Percentiles rank a stretch among this genome's conserved stretches.
These are phyloP conservation scores for Drosophila nannoptera DNA, from an alignment of 1,140 invertebrate species.

Conservation along the genomic window DNA sequence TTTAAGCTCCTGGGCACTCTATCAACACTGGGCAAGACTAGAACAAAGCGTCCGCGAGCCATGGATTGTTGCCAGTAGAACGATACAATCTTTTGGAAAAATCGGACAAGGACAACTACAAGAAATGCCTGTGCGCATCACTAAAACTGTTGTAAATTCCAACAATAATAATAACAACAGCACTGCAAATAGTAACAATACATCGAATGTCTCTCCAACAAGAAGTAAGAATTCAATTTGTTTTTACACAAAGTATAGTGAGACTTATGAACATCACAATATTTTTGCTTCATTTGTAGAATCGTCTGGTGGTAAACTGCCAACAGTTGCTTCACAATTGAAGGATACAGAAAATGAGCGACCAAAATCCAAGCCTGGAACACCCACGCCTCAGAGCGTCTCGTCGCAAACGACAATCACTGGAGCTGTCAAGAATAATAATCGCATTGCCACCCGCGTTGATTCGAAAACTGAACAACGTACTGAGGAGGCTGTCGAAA, in stretches of 20 bases:
- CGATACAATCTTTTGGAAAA: conserved; percentile 85
- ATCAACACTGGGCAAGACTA: conserved; percentile 90
- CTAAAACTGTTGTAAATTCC: conserved; percentile 77
- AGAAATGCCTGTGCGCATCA: conserved; percentile 79
- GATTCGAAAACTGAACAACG: conserved; percentile 70
- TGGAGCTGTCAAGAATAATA: conserved; percentile 50
- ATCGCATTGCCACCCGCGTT: conserved; percentile 69
- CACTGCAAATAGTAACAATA: conserved; percentile 43
- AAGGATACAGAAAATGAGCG: conserved; percentile 69
- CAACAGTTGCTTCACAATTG: conserved; percentile 49
- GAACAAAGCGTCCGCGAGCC: conserved; percentile 84
- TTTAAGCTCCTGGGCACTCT: conserved; percentile 86
- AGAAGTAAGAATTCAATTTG: conserved; percentile 49
- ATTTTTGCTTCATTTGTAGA: conserved; percentile 18
- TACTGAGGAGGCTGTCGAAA: conserved; percentile 82
- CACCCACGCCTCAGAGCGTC: conserved; percentile 32
- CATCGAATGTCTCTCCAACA: conserved; percentile 43
- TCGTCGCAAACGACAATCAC: conserved; percentile 8
- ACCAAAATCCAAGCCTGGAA: conserved; percentile 57
- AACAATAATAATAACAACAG: conserved; percentile 61
- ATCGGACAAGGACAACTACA: conserved; percentile 79
- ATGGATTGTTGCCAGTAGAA: conserved; percentile 88
- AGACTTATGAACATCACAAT: neutral
- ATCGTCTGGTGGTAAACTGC: conserved; percentile 50
- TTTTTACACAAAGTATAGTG: conserved; percentile 1